A percentile compares a stretch with the other conserved stretches of the same genome.
phyloP scores from a whole-genome alignment of 2,113 vertebrate species.

The Charadrius vociferus region DNA sequence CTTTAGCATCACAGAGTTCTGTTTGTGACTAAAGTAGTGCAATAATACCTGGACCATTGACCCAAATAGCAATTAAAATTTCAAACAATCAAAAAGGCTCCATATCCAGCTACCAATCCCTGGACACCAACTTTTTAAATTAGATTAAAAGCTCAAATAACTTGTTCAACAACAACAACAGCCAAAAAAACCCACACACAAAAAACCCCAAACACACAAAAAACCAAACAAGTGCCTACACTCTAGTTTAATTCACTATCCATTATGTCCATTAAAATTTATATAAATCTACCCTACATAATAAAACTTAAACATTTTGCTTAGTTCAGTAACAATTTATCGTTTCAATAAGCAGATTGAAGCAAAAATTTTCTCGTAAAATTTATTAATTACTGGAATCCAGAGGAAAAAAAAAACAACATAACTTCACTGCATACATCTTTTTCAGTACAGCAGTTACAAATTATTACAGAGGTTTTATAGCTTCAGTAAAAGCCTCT shows the following conservation, averaged over 20 bases:
- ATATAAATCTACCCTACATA: background rate
- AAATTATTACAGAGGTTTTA: background rate
- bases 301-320: background rate
- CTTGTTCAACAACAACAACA: background rate
- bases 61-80: background rate
- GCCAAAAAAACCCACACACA: too few relatives aligned
- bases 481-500: background rate
- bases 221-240: background rate
- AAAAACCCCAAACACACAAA: accelerated
- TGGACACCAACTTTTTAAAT: background rate
- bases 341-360: background rate
- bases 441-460: background rate
- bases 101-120: background rate
- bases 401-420: background rate
- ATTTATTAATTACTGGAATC: background rate
- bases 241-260: background rate
- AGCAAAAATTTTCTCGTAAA: background rate
- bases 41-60: background rate
- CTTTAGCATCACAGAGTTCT: background rate
- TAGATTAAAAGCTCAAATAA: background rate
- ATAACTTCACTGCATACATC: background rate
- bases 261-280: background rate
- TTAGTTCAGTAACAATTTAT: background rate
- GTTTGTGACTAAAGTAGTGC: background rate
- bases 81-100: background rate